Conservation (phyloP, 2,113 vertebrate species). For the Oreochromis spilurus region DNA sequence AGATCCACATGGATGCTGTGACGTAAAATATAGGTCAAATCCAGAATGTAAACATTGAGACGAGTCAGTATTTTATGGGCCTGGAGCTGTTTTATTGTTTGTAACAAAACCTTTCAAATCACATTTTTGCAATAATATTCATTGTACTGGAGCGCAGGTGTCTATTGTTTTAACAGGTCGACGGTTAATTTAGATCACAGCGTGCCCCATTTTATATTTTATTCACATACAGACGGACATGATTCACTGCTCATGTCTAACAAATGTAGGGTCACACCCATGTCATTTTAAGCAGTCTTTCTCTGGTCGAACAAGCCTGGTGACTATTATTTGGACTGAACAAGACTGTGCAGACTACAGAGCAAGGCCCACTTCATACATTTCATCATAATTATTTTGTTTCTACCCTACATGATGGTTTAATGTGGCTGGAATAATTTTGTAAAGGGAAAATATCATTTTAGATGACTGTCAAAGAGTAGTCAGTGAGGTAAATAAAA, state of each 20-base stretch:
- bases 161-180: neutral
- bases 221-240: no score
- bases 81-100: neutral
- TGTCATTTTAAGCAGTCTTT: neutral
- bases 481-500: neutral
- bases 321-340: neutral
- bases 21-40: conserved; percentile 38
- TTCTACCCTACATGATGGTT: neutral
- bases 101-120: fast-evolving
- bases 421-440: neutral
- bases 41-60: conserved; percentile 36
- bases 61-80: neutral
- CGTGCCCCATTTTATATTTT: neutral
- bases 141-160: neutral
- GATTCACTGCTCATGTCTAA: neutral
- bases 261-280: neutral
- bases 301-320: neutral
- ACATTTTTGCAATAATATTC: neutral
- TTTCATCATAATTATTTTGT: neutral
- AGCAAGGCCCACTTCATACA: neutral
- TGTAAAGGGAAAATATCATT: neutral
- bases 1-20: neutral
- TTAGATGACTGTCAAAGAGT: neutral
- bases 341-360: neutral
- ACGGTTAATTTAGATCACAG: neutral